phyloP scores from a whole-genome alignment of 2,888 invertebrate species.

The Calephelis perditalis region DNA sequence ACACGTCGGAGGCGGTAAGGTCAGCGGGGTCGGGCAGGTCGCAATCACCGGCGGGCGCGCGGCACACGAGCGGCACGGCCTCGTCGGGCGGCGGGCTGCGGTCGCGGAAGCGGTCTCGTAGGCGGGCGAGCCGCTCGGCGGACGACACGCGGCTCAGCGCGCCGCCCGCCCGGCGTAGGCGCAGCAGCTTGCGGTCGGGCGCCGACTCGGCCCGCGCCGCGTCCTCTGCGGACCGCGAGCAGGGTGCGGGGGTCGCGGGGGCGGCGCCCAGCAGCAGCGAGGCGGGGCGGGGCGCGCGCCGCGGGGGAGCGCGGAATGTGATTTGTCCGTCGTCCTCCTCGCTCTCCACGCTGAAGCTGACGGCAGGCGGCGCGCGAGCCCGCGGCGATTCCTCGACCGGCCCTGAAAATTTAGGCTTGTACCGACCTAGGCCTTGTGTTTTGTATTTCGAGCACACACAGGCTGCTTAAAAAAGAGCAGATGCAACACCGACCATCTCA shows the following conservation, averaged over 20 bases:
- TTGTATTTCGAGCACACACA: too few species aligned
- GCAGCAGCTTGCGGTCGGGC: slow-evolving; percentile 52
- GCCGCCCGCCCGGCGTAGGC: slow-evolving; percentile 55
- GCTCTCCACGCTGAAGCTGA: slow-evolving; percentile 71
- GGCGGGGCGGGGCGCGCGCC: slow-evolving; percentile 46
- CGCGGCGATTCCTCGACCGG: slow-evolving; percentile 48
- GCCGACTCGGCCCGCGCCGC: slow-evolving; percentile 46
- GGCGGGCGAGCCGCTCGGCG: slow-evolving; percentile 55
- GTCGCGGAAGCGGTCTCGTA: slow-evolving; percentile 57
- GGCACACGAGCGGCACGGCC: slow-evolving; percentile 81
- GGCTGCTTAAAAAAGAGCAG: too few species aligned
- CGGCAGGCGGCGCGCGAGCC: slow-evolving; percentile 51
- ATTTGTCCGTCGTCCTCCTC: slow-evolving; percentile 66
- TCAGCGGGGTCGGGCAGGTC: slow-evolving; percentile 36
- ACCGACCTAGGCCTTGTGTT: too few species aligned
- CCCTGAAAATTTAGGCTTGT: slow-evolving; percentile 14
- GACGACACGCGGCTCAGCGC: slow-evolving; percentile 60
- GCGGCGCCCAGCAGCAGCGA: slow-evolving; percentile 37
- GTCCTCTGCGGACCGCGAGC: slow-evolving; percentile 65
- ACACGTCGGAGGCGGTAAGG: slow-evolving; percentile 49
- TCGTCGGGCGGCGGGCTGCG: slow-evolving; percentile 77
- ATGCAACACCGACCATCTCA: too few species aligned
- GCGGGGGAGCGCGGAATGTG: slow-evolving; percentile 56
- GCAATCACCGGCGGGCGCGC: slow-evolving; percentile 39
- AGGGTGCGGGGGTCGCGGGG: slow-evolving; percentile 45